A percentile compares a stretch with the other conserved stretches of the same genome.
Conservation (phyloP, 64 coral and sea anemone genomes). For the Montipora cactus region DNA sequence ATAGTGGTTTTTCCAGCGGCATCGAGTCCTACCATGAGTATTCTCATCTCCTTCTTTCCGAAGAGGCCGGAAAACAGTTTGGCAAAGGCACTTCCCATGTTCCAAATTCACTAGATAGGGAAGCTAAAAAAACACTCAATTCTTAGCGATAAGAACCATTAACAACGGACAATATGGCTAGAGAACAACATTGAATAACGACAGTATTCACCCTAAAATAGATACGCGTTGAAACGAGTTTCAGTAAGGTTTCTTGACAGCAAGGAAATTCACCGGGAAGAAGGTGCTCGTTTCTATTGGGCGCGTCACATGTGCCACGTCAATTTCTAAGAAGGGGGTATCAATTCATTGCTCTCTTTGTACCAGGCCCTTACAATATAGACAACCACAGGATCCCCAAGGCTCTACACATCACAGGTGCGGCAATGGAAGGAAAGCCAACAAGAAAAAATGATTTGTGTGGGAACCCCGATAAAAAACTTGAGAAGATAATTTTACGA, state of each 20-base stretch:
- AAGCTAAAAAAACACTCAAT: background rate
- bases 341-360: background rate
- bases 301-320: slow-evolving; percentile 91
- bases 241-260: background rate
- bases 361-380: too few relatives aligned
- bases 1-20: slow-evolving; percentile 82
- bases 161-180: background rate
- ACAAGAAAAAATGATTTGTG: too few relatives aligned
- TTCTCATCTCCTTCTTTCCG: slow-evolving; percentile 81
- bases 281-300: too few relatives aligned
- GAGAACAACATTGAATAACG: background rate
- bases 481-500: too few relatives aligned
- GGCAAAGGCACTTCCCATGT: slow-evolving; percentile 47
- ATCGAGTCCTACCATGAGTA: slow-evolving; percentile 83
- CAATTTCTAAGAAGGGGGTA: slow-evolving; percentile 73
- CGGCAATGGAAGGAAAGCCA: too few relatives aligned
- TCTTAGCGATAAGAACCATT: too few relatives aligned
- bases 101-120: background rate
- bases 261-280: too few relatives aligned
- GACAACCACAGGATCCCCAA: too few relatives aligned
- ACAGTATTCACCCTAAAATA: background rate
- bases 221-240: background rate
- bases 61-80: slow-evolving; percentile 59
- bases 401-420: too few relatives aligned
- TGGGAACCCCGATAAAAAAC: too few relatives aligned